Evolutionary conservation across 2,797 vertebrate species (phyloP).

Genomic region (Centroberyx gerrardi): DNA sequence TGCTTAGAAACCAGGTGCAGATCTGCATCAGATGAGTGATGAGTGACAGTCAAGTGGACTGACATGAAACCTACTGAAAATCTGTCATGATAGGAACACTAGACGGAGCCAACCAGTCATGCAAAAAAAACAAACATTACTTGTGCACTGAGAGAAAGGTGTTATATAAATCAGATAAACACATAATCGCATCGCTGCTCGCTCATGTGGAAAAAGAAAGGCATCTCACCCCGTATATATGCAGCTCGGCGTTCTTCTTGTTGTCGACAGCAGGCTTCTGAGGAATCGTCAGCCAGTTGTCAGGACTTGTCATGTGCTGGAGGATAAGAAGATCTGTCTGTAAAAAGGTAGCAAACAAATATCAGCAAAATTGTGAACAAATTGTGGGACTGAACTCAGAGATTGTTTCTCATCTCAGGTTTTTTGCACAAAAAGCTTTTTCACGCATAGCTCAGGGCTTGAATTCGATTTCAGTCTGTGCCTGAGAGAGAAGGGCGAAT

Average conservation of each 20-base stretch:
- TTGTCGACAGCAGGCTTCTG: conserved; percentile 24
- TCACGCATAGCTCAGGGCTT: neutral
- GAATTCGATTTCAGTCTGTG: conserved; percentile 1
- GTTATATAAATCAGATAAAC: conserved; percentile 21
- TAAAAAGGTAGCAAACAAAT: conserved; percentile 19
- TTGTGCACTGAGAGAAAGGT: conserved; percentile 7
- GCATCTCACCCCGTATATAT: neutral
- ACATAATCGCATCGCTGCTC: neutral
- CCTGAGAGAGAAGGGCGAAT: conserved; percentile 22
- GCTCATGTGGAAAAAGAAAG: conserved; percentile 14
- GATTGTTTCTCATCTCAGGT: neutral
- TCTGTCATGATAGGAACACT: conserved; percentile 12
- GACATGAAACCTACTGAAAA: conserved; percentile 18
- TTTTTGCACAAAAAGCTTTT: conserved; percentile 1
- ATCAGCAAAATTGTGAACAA: conserved; percentile 26
- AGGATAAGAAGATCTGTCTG: conserved; percentile 25
- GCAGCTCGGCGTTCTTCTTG: conserved; percentile 7
- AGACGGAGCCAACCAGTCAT: neutral
- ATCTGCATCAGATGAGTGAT: conserved; percentile 11
- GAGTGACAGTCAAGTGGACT: conserved; percentile 7
- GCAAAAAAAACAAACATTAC: conserved; percentile 28
- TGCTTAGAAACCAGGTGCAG: neutral
- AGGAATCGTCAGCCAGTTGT: conserved; percentile 28
- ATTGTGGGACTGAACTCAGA: neutral
- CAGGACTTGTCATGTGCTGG: conserved; percentile 5